Base-by-base conservation (phyloP, 1,140 invertebrate genomes). In the Odontomachus brunneus region DNA sequence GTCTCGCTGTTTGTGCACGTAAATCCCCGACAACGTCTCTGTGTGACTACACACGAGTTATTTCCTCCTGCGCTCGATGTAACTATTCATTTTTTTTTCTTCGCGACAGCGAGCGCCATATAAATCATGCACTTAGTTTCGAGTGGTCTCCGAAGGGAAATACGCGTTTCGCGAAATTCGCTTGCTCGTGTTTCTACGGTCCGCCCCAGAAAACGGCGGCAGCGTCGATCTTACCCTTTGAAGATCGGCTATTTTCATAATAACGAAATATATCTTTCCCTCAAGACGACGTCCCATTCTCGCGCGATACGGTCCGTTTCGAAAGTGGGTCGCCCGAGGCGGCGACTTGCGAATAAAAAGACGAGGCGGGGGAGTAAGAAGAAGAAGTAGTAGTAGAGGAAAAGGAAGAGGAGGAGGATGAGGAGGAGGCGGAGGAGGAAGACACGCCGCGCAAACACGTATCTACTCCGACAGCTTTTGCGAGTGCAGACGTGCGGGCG, bases 81-180 rank as follows among this genome's bases (percentile, higher is more conserved):
- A 17, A 2, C 1, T 11, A 14, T 29, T 14, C 33, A 22, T 57
- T 19, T 76, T 49, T 63, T 67, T 76, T 48, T 67, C 69, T 48
- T 71, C 44, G 17, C 24, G 33, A 51, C 11, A 38, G 62, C 38
- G 24, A 84, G 53, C 22, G 26, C 24, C 60, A 22, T 26, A 85
- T 84, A 86, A 86, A 86, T 84, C 29, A 51, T 24, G 66, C 44
- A 51, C 57, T 80, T 80, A 62, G 26, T 15, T n/a, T 60, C 66
- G 84, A 84, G 74, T 72, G 65, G 22, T 72, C 60, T 66, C 53
- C 44, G 53, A 81, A 73, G 33, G 51, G 53, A 81, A 48, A 84
- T 73, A 67, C 48, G 60, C 38, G 19, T 65, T n/a, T 63, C 59
- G 19, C 17, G 49, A 22, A 67, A 67, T 78, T 67, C 26, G 60